Evolutionary conservation across 2,888 invertebrate species (phyloP).

Genomic region (Bellardia pandia): DNA sequence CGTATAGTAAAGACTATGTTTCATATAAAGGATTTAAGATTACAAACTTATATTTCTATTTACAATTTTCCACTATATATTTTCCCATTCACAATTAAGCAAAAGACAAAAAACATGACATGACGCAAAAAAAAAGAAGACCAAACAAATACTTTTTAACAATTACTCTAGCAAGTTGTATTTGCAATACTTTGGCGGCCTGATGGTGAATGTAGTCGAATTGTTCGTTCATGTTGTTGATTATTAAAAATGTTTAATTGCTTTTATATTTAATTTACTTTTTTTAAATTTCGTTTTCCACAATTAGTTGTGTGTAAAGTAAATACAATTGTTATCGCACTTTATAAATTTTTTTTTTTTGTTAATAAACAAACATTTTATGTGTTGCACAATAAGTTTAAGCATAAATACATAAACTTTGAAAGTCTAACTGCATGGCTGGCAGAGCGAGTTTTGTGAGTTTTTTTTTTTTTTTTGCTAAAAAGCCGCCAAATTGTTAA

Average conservation of each 20-base stretch:
- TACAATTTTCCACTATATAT: not conserved
- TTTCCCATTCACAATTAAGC: not conserved
- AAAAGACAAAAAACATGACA: not conserved
- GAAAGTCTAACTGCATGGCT: not conserved
- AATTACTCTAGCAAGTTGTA: not conserved
- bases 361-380: constrained; percentile 34
- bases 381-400: constrained; percentile 48
- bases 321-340: constrained; percentile 65
- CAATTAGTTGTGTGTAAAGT: constrained; percentile 31
- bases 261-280: constrained; percentile 42
- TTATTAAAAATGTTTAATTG: constrained; percentile 41
- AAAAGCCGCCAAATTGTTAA: constrained; percentile 41
- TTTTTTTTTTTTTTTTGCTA: constrained; percentile 37
- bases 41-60: too few relatives aligned
- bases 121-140: not conserved
- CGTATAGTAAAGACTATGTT: too few relatives aligned
- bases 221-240: constrained; percentile 30
- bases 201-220: constrained; percentile 39
- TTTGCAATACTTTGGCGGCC: not conserved
- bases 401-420: not conserved
- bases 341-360: constrained; percentile 27
- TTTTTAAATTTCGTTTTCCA: constrained; percentile 28
- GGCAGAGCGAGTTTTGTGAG: too few relatives aligned
- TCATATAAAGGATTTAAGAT: too few relatives aligned
- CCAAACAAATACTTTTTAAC: not conserved